These are phyloP conservation scores for Geotrypetes seraphini DNA, from an alignment of 2,797 vertebrate species.

Conservation along the genomic window DNA sequence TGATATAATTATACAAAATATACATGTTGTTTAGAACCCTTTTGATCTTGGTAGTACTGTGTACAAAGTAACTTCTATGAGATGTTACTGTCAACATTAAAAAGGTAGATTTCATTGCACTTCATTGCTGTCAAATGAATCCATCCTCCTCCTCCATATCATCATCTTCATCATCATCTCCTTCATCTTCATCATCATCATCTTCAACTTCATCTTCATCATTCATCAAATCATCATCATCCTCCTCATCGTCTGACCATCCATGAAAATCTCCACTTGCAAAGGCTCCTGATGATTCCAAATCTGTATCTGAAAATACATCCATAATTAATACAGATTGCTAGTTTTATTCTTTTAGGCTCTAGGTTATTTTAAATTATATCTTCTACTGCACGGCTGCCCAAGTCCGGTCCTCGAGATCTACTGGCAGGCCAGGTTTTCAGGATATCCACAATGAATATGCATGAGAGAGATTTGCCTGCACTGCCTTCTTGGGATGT, in stretches of 20 bases:
- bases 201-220: constrained; percentile 72
- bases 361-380: not conserved
- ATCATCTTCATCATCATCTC: constrained; percentile 71
- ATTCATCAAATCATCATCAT: constrained; percentile 63
- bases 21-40: constrained; percentile 70
- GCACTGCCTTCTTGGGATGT: too few species aligned
- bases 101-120: constrained; percentile 47
- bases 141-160: constrained; percentile 58
- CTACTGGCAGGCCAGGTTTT: too few species aligned
- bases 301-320: constrained; percentile 50
- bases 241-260: constrained; percentile 72
- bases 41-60: constrained; percentile 59
- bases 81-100: constrained; percentile 68
- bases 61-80: constrained; percentile 63
- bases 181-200: constrained; percentile 68
- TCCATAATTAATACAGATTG: too few species aligned
- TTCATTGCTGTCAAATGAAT: constrained; percentile 66
- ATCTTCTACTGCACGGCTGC: too few species aligned
- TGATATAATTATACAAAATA: constrained; percentile 79
- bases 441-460: too few species aligned
- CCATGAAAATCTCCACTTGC: constrained; percentile 79
- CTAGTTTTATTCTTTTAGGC: not conserved
- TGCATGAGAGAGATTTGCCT: too few species aligned
- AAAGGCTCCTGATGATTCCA: constrained; percentile 85
- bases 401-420: too few species aligned